Base-by-base conservation (phyloP, 2,888 invertebrate species). In the Argyra leucocephala region DNA sequence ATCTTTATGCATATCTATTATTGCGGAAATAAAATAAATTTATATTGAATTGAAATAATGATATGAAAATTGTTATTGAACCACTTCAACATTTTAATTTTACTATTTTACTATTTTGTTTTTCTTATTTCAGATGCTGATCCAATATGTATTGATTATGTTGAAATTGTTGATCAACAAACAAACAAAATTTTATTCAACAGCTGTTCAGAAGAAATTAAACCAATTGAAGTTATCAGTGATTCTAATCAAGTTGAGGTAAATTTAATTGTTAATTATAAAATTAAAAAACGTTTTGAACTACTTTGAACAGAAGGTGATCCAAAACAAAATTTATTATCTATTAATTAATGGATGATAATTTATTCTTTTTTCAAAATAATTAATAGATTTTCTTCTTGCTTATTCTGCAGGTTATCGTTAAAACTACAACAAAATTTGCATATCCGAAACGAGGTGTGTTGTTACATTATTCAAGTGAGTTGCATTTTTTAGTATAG, bases 381-480 rank as follows among this genome's bases (percentile, higher is more conserved):
- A n/a, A n/a, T n/a, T n/a, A n/a, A n/a, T 18, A 48, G 5, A n/a
- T 48, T 23, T 59, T 23, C 23, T 59, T 59, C 23, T 59, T 12
- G 15, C 22, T 2, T 57, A 12, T 22, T 18, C 57, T 15, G 23
- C 80, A 83, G 66, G 78, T 83, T 10, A 69, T 75, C 9, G 80
- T 86, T 12, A 79, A 80, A 65, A 81, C 81, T 1, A 80, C 77
- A 68, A 83, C 84, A 3, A 75, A 80, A 69, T 82, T 82, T 58
- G 72, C 78, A 31, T 84, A 81, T 68, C 86, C 87, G 0, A 85
- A 85, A 69, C 80, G 88, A 72, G 88, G 88, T 2, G 81, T 88
- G 66, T 76, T 88, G 22, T 77, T 88, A 69, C 84, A 87, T 78
- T 88, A 84, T 75, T 83, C 84, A 77, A 84, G 85, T 85, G 75